Conservation (phyloP, 2,113 vertebrate species). For the Tonatia bakeri region DNA sequence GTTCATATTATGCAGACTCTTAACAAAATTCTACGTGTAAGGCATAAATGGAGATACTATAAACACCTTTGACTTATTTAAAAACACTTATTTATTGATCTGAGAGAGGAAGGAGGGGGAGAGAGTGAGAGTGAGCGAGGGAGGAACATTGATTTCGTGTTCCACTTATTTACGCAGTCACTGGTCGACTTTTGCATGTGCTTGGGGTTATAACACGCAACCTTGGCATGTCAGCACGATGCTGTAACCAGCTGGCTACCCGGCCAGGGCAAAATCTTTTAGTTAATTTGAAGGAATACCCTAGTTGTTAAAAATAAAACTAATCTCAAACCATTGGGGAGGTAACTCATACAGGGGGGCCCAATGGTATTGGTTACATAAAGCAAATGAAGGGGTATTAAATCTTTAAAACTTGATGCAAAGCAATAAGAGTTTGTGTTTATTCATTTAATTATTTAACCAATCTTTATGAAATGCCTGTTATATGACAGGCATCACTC, state of each 20-base stretch:
- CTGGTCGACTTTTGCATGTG: no score
- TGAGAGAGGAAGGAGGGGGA: no score
- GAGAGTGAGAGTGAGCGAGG: no score
- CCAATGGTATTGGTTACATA: not conserved
- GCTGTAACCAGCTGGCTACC: no score
- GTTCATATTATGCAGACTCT: not conserved
- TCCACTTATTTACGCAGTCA: no score
- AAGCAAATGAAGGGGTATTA: not conserved
- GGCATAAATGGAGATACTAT: not conserved
- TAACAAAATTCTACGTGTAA: not conserved
- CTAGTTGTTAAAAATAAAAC: not conserved
- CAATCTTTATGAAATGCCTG: not conserved
- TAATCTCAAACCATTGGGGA: not conserved
- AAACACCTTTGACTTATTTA: not conserved
- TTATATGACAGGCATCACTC: not conserved
- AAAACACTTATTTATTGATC: no score
- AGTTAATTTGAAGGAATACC: not conserved
- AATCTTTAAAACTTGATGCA: slow-evolving; percentile 6
- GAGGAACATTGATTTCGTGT: no score
- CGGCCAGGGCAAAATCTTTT: not conserved
- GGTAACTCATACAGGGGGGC: not conserved
- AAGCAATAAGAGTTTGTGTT: not conserved
- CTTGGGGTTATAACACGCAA: no score
- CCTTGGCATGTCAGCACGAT: no score
- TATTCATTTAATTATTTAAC: not conserved